Evolutionary conservation across 1,140 invertebrate species (phyloP).

Genomic region (Lucilia cuprina): DNA sequence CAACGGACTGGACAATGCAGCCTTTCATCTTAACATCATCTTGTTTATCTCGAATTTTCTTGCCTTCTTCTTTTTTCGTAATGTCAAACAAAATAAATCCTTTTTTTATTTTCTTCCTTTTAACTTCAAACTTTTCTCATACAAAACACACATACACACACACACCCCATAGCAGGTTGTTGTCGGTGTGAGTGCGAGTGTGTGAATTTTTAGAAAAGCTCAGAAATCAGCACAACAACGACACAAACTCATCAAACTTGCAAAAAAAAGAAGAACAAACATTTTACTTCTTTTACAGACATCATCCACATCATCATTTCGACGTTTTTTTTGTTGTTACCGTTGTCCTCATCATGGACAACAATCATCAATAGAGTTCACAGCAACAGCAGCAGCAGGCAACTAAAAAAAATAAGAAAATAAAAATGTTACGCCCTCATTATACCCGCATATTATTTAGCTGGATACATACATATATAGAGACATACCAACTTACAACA

Average conservation of each 20-base stretch:
- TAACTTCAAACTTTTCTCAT: background rate
- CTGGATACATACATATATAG: too few species aligned
- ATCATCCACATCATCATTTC: background rate
- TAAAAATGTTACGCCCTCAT: background rate
- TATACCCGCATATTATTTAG: background rate
- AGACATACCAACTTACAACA: background rate
- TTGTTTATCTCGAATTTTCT: background rate
- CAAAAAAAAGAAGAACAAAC: background rate
- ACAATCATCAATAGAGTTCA: background rate
- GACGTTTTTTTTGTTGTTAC: background rate
- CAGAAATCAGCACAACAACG: too few species aligned
- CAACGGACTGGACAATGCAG: background rate
- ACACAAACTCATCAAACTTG: slow-evolving; percentile 2
- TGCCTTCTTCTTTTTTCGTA: background rate
- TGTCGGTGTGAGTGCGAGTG: background rate
- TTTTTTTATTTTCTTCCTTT: background rate
- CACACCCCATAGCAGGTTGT: too few species aligned
- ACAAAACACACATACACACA: too few species aligned
- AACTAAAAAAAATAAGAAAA: background rate
- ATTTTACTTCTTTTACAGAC: background rate
- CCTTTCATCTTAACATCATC: background rate
- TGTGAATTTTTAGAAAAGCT: background rate
- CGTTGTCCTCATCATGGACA: background rate
- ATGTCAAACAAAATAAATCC: slow-evolving; percentile 10
- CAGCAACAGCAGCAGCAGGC: background rate